Percentiles rank a stretch among this genome's conserved stretches.
These are phyloP conservation scores for Polydrusus cervinus DNA, from an alignment of 2,888 invertebrate genomes.

Conservation along the genomic window DNA sequence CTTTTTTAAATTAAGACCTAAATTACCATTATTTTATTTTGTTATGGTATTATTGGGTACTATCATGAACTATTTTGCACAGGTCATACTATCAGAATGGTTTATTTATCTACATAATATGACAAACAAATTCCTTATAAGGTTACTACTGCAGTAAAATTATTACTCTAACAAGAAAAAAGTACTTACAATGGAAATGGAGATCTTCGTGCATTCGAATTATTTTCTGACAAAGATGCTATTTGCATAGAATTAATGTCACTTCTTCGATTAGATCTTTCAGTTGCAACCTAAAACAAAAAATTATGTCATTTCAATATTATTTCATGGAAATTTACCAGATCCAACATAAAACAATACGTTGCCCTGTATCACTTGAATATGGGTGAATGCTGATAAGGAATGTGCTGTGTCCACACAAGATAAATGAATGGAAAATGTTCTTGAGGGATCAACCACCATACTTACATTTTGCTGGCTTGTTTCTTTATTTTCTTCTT, in stretches of 20 bases:
- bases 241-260: slow-evolving; percentile 65
- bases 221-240: slow-evolving; percentile 60
- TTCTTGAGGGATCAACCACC: slow-evolving; percentile 10
- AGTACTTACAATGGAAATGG: slow-evolving; percentile 64
- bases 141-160: no score
- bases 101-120: no score
- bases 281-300: slow-evolving; percentile 64
- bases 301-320: background rate
- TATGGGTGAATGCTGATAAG: slow-evolving; percentile 33
- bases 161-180: no score
- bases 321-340: background rate
- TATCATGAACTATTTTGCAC: no score
- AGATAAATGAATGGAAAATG: slow-evolving; percentile 44
- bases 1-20: no score
- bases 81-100: no score
- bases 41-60: no score
- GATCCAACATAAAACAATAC: background rate
- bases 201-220: slow-evolving; percentile 60
- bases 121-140: no score
- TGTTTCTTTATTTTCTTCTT: slow-evolving; percentile 68
- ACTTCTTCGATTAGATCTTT: slow-evolving; percentile 66
- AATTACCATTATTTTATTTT: no score
- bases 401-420: slow-evolving; percentile 35
- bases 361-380: slow-evolving; percentile 17
- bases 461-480: slow-evolving; percentile 67